Evolutionary conservation across 2,797 vertebrate genomes (phyloP).

Genomic region (Macropus fuliginosus): DNA sequence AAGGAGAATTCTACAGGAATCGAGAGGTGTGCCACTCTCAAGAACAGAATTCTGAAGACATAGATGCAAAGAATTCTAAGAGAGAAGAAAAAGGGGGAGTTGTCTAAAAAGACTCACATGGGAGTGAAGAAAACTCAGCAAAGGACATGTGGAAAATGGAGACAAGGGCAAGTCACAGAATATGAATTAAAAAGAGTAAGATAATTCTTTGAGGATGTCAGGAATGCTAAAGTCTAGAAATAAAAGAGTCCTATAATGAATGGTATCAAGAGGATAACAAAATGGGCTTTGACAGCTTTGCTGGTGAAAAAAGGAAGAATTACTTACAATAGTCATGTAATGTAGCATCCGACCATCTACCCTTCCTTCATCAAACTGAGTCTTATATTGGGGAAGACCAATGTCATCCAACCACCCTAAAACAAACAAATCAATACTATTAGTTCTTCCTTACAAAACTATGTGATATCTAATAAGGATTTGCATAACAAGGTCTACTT

Average conservation of each 20-base stretch:
- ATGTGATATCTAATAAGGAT: background rate
- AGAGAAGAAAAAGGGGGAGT: background rate
- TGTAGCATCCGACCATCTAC: slow-evolving; percentile 98
- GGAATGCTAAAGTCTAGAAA: background rate
- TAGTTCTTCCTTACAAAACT: background rate
- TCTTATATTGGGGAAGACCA: slow-evolving; percentile 98
- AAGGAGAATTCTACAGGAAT: background rate
- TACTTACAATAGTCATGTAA: slow-evolving; percentile 97
- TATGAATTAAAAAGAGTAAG: background rate
- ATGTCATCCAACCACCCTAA: slow-evolving; percentile 99
- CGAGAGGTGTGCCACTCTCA: background rate
- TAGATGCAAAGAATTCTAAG: background rate
- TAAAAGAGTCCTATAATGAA: background rate
- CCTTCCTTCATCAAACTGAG: slow-evolving; percentile 97
- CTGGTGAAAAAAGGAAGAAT: background rate
- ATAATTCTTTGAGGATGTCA: background rate
- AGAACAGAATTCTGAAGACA: background rate
- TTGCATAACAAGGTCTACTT: background rate
- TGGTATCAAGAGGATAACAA: background rate
- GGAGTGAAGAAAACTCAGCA: background rate
- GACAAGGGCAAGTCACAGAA: background rate
- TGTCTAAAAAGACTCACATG: background rate
- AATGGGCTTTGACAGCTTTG: background rate
- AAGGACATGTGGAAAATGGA: background rate
- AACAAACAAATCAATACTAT: slow-evolving; percentile 27